Base-by-base conservation (phyloP, 30 jellyfish, hydroid and myxozoan genomes). In the Cassiopea andromeda region DNA sequence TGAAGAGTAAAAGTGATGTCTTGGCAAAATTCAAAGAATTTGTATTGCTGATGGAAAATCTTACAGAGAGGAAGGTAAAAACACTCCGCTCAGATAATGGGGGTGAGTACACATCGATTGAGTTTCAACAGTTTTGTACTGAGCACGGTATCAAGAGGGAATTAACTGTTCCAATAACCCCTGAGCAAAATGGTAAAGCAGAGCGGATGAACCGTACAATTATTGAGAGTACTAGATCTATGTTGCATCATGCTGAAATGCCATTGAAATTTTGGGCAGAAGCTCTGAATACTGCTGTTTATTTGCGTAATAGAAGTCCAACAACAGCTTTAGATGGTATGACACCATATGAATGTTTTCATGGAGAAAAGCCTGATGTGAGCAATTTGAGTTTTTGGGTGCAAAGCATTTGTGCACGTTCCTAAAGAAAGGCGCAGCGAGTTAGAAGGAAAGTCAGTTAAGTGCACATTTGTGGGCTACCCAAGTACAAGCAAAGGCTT, bases 391-490 rank as follows among this genome's bases (percentile, higher is more conserved):
- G 90, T 87, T 2, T 87, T 87, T 69, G 94, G 89, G 9, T 75
- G 94, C 69, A 77, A 2, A 5, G 89, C 94, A 15, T 66, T 43
- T 78, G 78, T 87, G 67, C 90, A 87, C 49, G 84, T 87, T 1
- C 84, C 90, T 16, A 47, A 75, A 6, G 74, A 57, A 44, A 60
- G 64, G 48, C 58, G 89, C 44, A 58, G 60, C 38, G 76, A 87
- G 64, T 87, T 74, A 84, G 95, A 87, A 19, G 68, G 46, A 67
- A 75, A 77, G 46, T 76, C 85, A 46, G 18, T 61, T 6, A 45
- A 60, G 47, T 87, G 90, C 73, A 87, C 68, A 38, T 87, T 87
- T 73, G 78, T 87, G 47, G 94, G 94, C 47, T 87, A 87, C 61
- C 77, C 83, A 27, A 2, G 50, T 68, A 44, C 50, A 4, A 46